Evolutionary conservation across 2,113 vertebrate genomes (phyloP).

Genomic region (Cololabis saira): DNA sequence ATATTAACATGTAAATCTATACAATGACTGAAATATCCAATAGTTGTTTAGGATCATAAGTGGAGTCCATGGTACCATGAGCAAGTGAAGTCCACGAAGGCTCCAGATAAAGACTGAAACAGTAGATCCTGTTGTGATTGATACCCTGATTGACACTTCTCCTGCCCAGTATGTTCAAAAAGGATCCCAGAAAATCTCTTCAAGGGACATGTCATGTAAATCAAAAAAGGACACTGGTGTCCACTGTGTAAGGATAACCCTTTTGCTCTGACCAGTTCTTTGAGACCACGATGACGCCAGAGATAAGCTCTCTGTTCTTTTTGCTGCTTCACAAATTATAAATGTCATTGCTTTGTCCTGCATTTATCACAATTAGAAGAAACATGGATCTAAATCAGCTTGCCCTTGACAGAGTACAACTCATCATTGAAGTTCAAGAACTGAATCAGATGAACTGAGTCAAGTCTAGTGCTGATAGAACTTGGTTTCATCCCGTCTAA

Average conservation of each 20-base stretch:
- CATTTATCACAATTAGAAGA: slow-evolving; percentile 6
- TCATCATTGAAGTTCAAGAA: neutral
- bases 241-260: neutral
- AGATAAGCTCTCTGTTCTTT: neutral
- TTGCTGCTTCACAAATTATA: too few relatives aligned
- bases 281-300: neutral
- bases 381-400: neutral
- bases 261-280: neutral
- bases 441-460: neutral
- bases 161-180: too few relatives aligned
- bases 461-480: neutral
- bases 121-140: neutral
- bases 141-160: neutral
- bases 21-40: too few relatives aligned
- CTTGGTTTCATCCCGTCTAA: neutral
- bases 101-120: too few relatives aligned
- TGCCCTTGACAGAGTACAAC: too few relatives aligned
- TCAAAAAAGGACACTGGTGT: too few relatives aligned
- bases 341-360: neutral
- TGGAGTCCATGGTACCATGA: too few relatives aligned
- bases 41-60: too few relatives aligned
- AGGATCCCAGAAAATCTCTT: neutral
- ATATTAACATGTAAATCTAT: too few relatives aligned
- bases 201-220: neutral
- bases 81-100: too few relatives aligned